These are phyloP conservation scores for Lineus longissimus DNA, from an alignment of 1,140 invertebrate species.

Conservation along the genomic window DNA sequence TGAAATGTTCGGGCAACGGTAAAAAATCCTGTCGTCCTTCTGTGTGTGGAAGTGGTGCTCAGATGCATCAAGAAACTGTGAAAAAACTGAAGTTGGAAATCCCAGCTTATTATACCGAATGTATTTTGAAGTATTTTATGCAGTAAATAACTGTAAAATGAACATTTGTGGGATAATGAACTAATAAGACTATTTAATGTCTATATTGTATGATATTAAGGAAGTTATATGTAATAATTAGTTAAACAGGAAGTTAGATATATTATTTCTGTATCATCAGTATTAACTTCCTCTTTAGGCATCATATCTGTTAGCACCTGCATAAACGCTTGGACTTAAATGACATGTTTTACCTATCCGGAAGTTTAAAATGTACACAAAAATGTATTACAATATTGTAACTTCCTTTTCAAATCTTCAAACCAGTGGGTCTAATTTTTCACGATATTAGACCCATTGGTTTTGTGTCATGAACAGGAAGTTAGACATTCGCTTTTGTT, in stretches of 20 bases:
- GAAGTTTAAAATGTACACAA: too few relatives aligned
- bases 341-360: too few relatives aligned
- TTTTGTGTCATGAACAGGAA: too few relatives aligned
- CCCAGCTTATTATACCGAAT: background rate
- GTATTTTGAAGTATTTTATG: slow-evolving; percentile 1
- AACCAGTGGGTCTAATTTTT: too few relatives aligned
- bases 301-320: too few relatives aligned
- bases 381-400: too few relatives aligned
- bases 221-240: too few relatives aligned
- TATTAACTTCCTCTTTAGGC: background rate
- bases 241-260: too few relatives aligned
- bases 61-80: slow-evolving; percentile 6
- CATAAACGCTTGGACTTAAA: too few relatives aligned
- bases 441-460: too few relatives aligned
- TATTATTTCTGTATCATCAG: background rate
- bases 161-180: background rate
- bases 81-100: background rate
- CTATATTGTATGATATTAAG: too few relatives aligned
- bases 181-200: background rate
- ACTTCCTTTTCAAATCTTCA: too few relatives aligned
- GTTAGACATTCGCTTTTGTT: background rate
- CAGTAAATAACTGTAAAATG: background rate
- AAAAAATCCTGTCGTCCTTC: background rate
- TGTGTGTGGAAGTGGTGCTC: background rate
- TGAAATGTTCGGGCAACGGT: background rate